These are phyloP conservation scores for Nebria salina DNA, from an alignment of 2,888 invertebrate species.

Conservation along the genomic window DNA sequence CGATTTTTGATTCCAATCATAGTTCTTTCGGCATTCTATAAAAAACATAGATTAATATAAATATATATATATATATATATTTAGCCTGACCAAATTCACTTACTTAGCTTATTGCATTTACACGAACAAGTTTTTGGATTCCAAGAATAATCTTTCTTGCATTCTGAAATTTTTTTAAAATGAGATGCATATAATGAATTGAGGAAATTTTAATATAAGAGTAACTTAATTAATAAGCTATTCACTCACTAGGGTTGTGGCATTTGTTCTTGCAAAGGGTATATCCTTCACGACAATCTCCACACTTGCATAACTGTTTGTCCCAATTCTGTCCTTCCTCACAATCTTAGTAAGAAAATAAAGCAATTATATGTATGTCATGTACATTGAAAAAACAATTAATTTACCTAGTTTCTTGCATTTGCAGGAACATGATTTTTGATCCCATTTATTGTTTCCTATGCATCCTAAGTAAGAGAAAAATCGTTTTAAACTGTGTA, in stretches of 20 bases:
- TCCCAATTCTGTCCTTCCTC: neutral
- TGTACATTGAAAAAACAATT: neutral
- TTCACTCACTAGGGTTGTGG: neutral
- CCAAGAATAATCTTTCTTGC: neutral
- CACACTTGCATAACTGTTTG: constrained; percentile 5
- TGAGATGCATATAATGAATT: neutral
- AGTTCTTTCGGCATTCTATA: neutral
- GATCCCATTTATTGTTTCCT: neutral
- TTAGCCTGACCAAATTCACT: neutral
- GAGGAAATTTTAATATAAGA: neutral
- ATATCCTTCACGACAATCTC: constrained; percentile 2
- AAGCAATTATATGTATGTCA: neutral
- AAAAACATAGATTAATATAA: neutral
- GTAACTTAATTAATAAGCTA: neutral
- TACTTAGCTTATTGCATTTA: neutral
- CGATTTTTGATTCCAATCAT: neutral
- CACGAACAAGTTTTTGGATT: neutral
- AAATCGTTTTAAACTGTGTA: too few relatives aligned
- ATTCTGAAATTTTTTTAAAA: neutral
- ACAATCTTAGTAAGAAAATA: constrained; percentile 20
- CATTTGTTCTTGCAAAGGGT: neutral
- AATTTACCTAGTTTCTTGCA: neutral
- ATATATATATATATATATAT: neutral
- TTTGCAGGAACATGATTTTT: neutral
- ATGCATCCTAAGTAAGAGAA: neutral